Evolutionary conservation across 1,140 invertebrate genomes (phyloP), one percentile per base, ranked within the genome.

Genomic region (Solenopsis invicta): DNA sequence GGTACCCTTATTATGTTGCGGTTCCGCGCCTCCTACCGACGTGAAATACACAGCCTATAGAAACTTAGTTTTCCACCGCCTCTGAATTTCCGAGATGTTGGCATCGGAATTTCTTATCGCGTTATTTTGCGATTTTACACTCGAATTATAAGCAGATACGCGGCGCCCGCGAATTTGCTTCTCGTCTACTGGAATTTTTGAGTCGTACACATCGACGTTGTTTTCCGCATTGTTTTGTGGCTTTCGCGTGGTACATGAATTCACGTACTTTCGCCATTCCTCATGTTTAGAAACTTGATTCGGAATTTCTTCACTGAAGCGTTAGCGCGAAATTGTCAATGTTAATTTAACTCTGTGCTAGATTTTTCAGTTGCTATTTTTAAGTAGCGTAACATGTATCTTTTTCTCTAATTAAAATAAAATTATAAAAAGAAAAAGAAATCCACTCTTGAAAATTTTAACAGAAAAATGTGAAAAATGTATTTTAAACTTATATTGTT

Each of bases 121-220:
- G 80, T 75, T 84, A 84, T 84, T 84, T 84, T 75, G 54, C 80
- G 80, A 84, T 84, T 84, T 84, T 84, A 84, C 69, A 75, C 80
- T 84, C 80, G 80, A 75, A 84, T 84, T 84, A 84, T 84, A 84
- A 84, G 69, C 80, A 84, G 80, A 84, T 84, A 84, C 80, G 80
- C 67, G 67, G 52, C 80, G 67, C n/a, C 45, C 71, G 24, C 80
- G 18, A 84, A 41, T n/a, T 74, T 29, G 69, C n/a, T 34, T 48
- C 80, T 12, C 21, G 80, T 84, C 54, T 62, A 41, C 54, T 48
- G 80, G 69, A 61, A 84, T 84, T 84, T 84, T 84, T 61, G 41
- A 84, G 24, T 61, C 69, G 69, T 37, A 13, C 69, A 62, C 56
- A 72, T 75, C 54, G 80, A 61, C 54, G 54, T 84, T 75, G 80